Percentiles rank a stretch among this genome's conserved stretches.
phyloP scores from a whole-genome alignment of 2,888 invertebrate species.

The Luffia ferchaultella region DNA sequence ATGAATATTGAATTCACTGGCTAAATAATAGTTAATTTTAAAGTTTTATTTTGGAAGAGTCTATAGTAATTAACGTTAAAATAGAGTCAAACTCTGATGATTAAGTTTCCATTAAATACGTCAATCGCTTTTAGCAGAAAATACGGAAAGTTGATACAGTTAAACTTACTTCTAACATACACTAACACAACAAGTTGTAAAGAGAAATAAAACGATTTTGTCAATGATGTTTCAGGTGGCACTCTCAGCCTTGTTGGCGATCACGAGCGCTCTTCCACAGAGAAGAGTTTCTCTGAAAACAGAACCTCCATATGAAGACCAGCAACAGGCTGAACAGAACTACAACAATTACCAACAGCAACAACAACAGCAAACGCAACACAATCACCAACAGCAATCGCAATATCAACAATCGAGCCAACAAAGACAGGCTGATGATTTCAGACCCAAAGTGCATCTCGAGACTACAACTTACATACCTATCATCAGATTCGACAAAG shows the following conservation, averaged over 20 bases:
- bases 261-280: constrained; percentile 51
- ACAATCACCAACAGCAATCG: constrained; percentile 16
- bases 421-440: constrained; percentile 42
- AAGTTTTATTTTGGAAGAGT: no score
- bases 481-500: constrained; percentile 82
- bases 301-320: constrained; percentile 32
- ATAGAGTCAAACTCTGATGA: no score
- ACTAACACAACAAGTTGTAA: no score
- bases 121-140: no score
- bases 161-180: no score
- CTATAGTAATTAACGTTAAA: no score
- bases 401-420: constrained; percentile 40
- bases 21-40: no score
- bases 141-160: no score
- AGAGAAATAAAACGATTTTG: no score
- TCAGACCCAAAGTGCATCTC: constrained; percentile 46
- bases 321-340: constrained; percentile 44
- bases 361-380: constrained; percentile 14
- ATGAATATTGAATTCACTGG: no score
- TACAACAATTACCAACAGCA: constrained; percentile 39
- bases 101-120: no score
- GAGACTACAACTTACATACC: constrained; percentile 81
- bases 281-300: constrained; percentile 40
- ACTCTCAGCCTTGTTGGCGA: constrained; percentile 37
- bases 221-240: constrained; percentile 37